phyloP scores from a whole-genome alignment of 2,888 invertebrate genomes.

The Hypselothyrea guttata region DNA sequence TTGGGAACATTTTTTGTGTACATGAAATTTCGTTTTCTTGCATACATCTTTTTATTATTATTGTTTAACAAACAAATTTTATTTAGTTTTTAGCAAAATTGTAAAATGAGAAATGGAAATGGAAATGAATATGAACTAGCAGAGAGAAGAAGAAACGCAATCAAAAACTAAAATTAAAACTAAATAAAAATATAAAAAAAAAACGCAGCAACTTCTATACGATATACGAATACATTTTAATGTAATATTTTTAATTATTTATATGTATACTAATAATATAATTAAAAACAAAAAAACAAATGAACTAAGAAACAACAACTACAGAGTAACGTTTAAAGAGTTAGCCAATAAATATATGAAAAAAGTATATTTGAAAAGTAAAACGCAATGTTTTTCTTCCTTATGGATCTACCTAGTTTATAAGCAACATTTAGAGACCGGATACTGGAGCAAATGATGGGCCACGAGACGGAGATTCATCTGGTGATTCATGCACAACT shows the following conservation, averaged over 20 bases:
- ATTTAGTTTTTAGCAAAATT: slow-evolving; percentile 82
- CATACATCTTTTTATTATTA: slow-evolving; percentile 60
- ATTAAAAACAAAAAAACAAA: slow-evolving; percentile 69
- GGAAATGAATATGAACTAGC: slow-evolving; percentile 32
- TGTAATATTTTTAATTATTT: slow-evolving; percentile 82
- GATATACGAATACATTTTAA: slow-evolving; percentile 81
- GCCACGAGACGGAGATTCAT: too few relatives aligned
- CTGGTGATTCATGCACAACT: too few relatives aligned
- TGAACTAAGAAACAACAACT: slow-evolving; percentile 66
- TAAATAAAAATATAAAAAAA: slow-evolving; percentile 37
- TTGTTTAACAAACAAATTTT: slow-evolving; percentile 73
- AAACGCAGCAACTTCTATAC: slow-evolving; percentile 78
- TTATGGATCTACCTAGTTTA: slow-evolving; percentile 28
- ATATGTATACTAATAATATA: slow-evolving; percentile 82
- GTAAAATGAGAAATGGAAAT: slow-evolving; percentile 79
- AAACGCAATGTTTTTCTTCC: slow-evolving; percentile 51
- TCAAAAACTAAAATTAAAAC: slow-evolving; percentile 59
- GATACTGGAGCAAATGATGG: too few relatives aligned
- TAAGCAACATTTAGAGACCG: slow-evolving; percentile 53
- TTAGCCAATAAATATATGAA: slow-evolving; percentile 81
- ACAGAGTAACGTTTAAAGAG: slow-evolving; percentile 77
- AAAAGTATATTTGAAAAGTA: slow-evolving; percentile 81
- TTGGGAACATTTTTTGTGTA: slow-evolving; percentile 47
- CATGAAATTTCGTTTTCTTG: slow-evolving; percentile 47
- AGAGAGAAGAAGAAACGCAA: slow-evolving; percentile 54